Conservation (phyloP, 2,888 invertebrate genomes). For the Nemurella pictetii region DNA sequence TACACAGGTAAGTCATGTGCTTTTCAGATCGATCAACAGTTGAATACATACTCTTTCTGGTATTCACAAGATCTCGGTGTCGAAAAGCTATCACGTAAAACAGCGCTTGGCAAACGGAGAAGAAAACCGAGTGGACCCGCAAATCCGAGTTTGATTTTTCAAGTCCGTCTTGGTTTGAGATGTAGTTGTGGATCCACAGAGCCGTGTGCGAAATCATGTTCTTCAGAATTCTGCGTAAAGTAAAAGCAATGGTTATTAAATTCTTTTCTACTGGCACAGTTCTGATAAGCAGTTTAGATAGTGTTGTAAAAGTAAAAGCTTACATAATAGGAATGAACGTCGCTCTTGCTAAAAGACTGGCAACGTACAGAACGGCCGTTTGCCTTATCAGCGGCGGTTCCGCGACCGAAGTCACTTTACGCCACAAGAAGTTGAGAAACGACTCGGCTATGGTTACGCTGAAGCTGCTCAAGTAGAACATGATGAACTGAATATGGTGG, state of each 20-base stretch:
- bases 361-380: constrained; percentile 71
- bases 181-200: constrained; percentile 84
- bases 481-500: constrained; percentile 74
- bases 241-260: too few relatives aligned
- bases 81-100: constrained; percentile 92
- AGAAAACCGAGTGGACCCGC: constrained; percentile 84
- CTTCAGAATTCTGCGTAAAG: constrained; percentile 67
- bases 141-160: constrained; percentile 60
- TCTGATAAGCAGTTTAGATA: too few relatives aligned
- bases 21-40: too few relatives aligned
- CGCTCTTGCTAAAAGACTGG: constrained; percentile 72
- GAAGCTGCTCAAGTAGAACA: constrained; percentile 74
- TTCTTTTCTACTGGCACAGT: too few relatives aligned
- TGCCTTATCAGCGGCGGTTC: constrained; percentile 67
- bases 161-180: constrained; percentile 65
- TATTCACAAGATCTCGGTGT: constrained; percentile 77
- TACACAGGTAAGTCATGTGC: too few relatives aligned
- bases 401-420: constrained; percentile 69
- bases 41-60: constrained; percentile 73
- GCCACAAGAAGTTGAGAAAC: constrained; percentile 74
- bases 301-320: constrained; percentile 45
- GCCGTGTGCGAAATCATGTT: constrained; percentile 70
- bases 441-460: constrained; percentile 62
- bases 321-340: constrained; percentile 65
- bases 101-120: constrained; percentile 86